Conservation (phyloP, 2,888 invertebrate species). For the Rhagophthalmus giganteus region DNA sequence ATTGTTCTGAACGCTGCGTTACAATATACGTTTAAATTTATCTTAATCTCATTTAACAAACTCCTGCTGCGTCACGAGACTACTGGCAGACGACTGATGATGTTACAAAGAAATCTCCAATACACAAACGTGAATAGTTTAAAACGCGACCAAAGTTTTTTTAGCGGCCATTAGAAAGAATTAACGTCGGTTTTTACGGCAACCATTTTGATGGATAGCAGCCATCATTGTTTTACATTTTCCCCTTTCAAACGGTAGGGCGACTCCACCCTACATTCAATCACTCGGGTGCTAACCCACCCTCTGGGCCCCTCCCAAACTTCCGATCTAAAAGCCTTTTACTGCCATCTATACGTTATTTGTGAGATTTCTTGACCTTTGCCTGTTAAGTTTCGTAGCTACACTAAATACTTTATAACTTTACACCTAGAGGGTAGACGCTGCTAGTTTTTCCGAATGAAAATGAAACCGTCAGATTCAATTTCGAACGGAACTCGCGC, state of each 20-base stretch:
- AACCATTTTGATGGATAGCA: slow-evolving; percentile 64
- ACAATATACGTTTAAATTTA: too few species aligned
- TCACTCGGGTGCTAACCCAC: slow-evolving; percentile 57
- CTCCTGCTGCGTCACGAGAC: slow-evolving; percentile 1
- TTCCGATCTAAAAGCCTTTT: slow-evolving; percentile 44
- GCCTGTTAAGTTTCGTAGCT: slow-evolving; percentile 43
- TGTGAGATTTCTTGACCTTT: slow-evolving; percentile 54
- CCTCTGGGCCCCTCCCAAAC: slow-evolving; percentile 50
- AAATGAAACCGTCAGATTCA: too few species aligned
- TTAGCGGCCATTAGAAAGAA: slow-evolving; percentile 27
- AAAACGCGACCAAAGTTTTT: too few species aligned
- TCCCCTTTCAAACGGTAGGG: slow-evolving; percentile 45
- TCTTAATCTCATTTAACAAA: too few species aligned
- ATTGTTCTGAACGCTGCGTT: too few species aligned
- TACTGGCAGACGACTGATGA: not conserved
- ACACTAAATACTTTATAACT: slow-evolving; percentile 53
- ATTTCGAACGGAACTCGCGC: too few species aligned
- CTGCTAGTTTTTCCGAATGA: slow-evolving; percentile 20
- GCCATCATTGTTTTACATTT: slow-evolving; percentile 62
- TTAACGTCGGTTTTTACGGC: slow-evolving; percentile 39
- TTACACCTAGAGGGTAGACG: slow-evolving; percentile 53
- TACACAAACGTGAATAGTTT: too few species aligned
- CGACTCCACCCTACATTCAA: slow-evolving; percentile 65
- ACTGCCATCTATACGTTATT: slow-evolving; percentile 56
- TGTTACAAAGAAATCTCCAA: too few species aligned